Evolutionary conservation across 2,113 vertebrate genomes (phyloP), one percentile per base, ranked within the genome.

Genomic region (Trogon melanurus): DNA sequence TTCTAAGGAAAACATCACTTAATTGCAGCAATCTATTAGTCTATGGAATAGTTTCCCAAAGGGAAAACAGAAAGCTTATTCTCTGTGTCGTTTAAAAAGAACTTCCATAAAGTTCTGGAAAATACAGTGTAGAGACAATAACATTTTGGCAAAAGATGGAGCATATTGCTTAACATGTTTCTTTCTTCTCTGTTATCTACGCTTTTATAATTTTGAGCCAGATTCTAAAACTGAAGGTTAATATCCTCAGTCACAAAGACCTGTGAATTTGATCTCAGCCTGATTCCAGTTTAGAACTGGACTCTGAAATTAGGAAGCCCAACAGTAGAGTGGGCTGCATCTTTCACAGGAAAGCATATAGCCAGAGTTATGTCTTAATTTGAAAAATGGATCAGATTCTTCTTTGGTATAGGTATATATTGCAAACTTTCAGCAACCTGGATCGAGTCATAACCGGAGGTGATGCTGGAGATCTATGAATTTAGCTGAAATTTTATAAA

Each of bases 11-110:
- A 89, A 72, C 25, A 86, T 79, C 50, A 61, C 74, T 95, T 87
- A 92, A 72, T 79, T 87, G 57, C 27, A 88, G 54, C 15, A 65
- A 85, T 81, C 56, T 67, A 54, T 74, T 89, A 82, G 34, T 45
- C 19, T 79, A 57, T 75, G 53, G 32, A 66, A 64, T 54, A 84
- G 26, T 26, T 91, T 95, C 73, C 69, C 70, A 81, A 53, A 34
- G 50, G 65, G 16, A 91, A 82, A 96, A 61, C 79, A 84, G 51
- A 72, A 95, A 96, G 10, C 41, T 61, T 79, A 72, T 64, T 88
- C 57, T 78, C 84, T 92, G 69, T 95, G 57, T 71, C 38, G 89
- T 69, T 85, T 64, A 26, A 81, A 95, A 93, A 81, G 57, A 76
- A 56, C 41, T 72, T 92, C 81, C 61, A 87, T 74, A 75, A 84